Evolutionary conservation across 2,113 vertebrate genomes (phyloP).

Genomic region (Ramphastos sulfuratus): DNA sequence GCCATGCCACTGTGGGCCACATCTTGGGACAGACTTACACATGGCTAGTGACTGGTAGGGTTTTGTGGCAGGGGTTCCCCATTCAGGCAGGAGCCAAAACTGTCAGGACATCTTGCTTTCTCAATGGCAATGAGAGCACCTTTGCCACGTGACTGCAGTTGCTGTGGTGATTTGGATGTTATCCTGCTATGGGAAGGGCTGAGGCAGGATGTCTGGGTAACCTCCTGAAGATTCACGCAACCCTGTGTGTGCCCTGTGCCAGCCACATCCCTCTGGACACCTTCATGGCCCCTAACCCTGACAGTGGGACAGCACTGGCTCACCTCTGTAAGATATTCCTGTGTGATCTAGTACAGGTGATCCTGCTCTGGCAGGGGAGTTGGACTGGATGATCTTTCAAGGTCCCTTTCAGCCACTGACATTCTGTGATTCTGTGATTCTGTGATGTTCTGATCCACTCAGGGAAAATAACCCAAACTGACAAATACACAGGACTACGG

Average conservation of each 20-base stretch:
- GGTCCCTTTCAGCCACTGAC: too few species aligned
- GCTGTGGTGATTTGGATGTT: neutral
- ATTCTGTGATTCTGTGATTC: too few species aligned
- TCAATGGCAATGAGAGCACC: neutral
- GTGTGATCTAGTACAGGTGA: too few species aligned
- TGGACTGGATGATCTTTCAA: too few species aligned
- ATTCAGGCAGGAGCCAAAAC: neutral
- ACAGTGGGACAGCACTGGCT: neutral
- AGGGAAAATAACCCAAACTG: neutral
- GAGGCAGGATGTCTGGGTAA: neutral
- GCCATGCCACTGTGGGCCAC: neutral
- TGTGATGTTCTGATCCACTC: neutral
- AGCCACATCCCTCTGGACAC: neutral
- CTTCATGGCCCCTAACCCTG: fast-evolving
- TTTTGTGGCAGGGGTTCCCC: neutral
- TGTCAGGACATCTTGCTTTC: neutral
- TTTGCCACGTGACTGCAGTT: neutral
- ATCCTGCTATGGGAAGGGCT: neutral
- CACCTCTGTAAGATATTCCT: neutral
- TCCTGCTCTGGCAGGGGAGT: too few species aligned
- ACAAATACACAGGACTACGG: neutral
- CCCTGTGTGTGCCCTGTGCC: fast-evolving
- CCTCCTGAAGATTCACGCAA: neutral
- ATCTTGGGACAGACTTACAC: neutral
- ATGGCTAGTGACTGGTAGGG: fast-evolving